Evolutionary conservation across 2,797 vertebrate species (phyloP), one percentile per base, ranked within the genome.

Genomic region (Brachyrhaphis roseni): DNA sequence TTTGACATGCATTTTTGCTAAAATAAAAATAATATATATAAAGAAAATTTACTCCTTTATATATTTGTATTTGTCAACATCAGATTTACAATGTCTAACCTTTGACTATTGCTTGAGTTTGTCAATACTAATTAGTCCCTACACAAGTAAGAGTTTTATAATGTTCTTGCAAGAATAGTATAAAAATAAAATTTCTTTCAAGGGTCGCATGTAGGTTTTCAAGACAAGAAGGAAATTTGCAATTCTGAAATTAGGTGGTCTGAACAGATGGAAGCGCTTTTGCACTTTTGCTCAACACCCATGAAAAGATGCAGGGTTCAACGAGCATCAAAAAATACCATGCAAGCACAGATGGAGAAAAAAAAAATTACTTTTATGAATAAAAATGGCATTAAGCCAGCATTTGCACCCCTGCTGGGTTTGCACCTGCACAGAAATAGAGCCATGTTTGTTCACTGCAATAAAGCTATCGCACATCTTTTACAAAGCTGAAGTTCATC

Each of bases 391-490:
- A 71, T 59, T 1, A 2, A 2, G 0, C 41, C 57, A 51, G 53
- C 28, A 43, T 59, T 70, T 59, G 13, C 23, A 78, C 39, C 57
- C 76, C 68, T 84, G 47, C 85, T 80, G 71, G 5, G 55, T 73
- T 81, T 81, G 16, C 12, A 41, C 57, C 34, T 73, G 47, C 3
- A 73, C 36, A 82, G 15, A 80, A 76, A 36, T 28, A 76, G 34
- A 45, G 53, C 15, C 39, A 49, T 76, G 51, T 51, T 72, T 28
- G 20, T 62, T 36, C 20, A 62, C 20, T 8, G 57, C 55, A 68
- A 45, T 4, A 0, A 45, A 8, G 23, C 34, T 59, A 55, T 1
- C 49, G 28, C 53, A 62, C 62, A 68, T 55, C 49, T 57, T 41
- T 39, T 16, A 18, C 34, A 75, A 57, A 55, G 34, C 72, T 55